Percentiles rank a stretch among this genome's conserved stretches.
Conservation (phyloP, 2,888 invertebrate genomes). For the Thecocarcelia acutangulata region DNA sequence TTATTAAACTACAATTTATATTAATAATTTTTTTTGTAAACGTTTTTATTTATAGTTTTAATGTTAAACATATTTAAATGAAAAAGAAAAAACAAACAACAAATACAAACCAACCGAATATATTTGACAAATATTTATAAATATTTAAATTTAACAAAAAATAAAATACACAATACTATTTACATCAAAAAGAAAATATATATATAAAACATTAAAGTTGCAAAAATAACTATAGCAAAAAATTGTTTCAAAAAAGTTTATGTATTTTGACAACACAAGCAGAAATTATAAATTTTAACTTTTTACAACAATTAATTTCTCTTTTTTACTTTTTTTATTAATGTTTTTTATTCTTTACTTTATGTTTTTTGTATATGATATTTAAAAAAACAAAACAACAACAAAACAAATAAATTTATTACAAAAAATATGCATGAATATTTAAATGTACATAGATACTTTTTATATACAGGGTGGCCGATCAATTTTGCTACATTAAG, state of each 20-base stretch:
- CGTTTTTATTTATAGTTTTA: constrained; percentile 52
- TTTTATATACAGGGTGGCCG: no score
- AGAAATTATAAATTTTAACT: constrained; percentile 42
- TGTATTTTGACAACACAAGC: constrained; percentile 59
- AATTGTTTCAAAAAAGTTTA: constrained; percentile 29
- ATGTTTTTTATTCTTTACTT: constrained; percentile 56
- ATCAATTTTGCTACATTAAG: no score
- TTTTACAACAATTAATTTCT: constrained; percentile 20
- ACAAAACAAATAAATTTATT: constrained; percentile 53
- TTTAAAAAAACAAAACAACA: constrained; percentile 43
- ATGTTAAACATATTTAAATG: constrained; percentile 50
- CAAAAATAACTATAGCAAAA: constrained; percentile 8
- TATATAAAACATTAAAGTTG: constrained; percentile 25
- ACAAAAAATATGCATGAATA: constrained; percentile 18
- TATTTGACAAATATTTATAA: constrained; percentile 65
- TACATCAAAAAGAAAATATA: constrained; percentile 48
- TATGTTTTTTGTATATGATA: constrained; percentile 51
- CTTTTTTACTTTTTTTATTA: constrained; percentile 33
- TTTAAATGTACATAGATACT: constrained; percentile 7
- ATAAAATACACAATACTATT: constrained; percentile 64
- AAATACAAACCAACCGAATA: constrained; percentile 57
- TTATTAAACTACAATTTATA: constrained; percentile 49
- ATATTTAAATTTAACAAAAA: constrained; percentile 48
- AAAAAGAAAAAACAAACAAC: constrained; percentile 4
- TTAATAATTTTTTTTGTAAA: constrained; percentile 38